Base-by-base conservation (phyloP, 2,888 invertebrate genomes). In the Agriopis marginaria region DNA sequence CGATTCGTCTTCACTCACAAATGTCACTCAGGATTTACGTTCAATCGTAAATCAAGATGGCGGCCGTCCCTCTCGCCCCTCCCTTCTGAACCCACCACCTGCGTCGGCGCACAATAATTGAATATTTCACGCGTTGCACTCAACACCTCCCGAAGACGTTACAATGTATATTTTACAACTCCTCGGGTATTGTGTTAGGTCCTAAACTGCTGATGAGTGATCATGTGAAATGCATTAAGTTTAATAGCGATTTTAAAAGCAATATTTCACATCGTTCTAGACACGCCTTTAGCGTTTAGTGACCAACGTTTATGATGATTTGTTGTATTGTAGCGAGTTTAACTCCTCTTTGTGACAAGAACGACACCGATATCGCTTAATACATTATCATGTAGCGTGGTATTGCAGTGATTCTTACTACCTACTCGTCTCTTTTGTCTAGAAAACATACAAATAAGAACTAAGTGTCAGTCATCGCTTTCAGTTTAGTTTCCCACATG, bases 151-250 rank as follows among this genome's bases (percentile, higher is more conserved):
- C 72, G 82, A 86, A 84, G 83, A 82, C 85, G 78, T 84, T 93
- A 94, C 94, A 94, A 91, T 92, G 94, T 94, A 70, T 89, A 88
- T 88, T 93, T 94, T 93, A 94, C 87, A 82, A 83, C 90, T 84
- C 77, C 78, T 73, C 86, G 78, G 83, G 86, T 87, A 94, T 93
- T 94, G 92, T 93, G 93, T 93, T 93, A 93, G 91, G 87, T 84
- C 88, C 92, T 93, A 92, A 93, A 91, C 91, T 89, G 88, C 89
- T 90, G 92, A 93, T 93, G 92, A 92, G 86, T 92, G 93, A 94
- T 94, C 92, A 91, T 89, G 70, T 66, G 85, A 84, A 90, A 87
- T 89, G 87, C 88, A 92, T 92, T 92, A 91, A 91, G 85, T 89
- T 91, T 93, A 90, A 93, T 89, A 85, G 86, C 83, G 85, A 89